Percentiles rank a stretch among this genome's conserved stretches.
phyloP scores from a whole-genome alignment of 2,113 vertebrate species.

The Apodemus speciosus region DNA sequence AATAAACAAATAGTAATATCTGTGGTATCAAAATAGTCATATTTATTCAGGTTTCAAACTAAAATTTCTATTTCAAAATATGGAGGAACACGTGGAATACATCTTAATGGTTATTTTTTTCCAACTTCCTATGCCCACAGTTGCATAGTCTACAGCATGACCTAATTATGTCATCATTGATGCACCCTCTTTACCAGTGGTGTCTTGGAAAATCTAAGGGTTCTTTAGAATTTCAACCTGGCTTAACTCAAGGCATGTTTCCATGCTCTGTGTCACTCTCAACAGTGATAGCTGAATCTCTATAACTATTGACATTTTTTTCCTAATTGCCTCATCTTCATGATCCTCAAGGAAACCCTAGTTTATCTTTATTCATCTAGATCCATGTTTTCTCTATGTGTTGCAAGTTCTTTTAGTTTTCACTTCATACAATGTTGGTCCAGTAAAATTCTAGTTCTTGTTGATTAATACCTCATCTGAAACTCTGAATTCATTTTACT shows the following conservation, averaged over 20 bases:
- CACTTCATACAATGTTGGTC: conserved; percentile 92
- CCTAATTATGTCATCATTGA: conserved; percentile 89
- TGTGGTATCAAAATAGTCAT: conserved; percentile 8
- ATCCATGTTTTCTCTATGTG: conserved; percentile 89
- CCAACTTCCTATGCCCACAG: not conserved
- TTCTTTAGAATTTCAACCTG: conserved; percentile 96
- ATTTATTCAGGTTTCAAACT: conserved; percentile 55
- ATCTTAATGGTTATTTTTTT: not conserved
- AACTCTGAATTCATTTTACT: conserved; percentile 94
- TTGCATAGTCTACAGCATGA: not conserved
- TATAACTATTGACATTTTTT: conserved; percentile 95
- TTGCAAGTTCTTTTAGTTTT: conserved; percentile 93
- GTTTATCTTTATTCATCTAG: conserved; percentile 93
- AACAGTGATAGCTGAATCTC: conserved; percentile 91
- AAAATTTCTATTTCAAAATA: conserved; percentile 45
- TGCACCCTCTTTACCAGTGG: conserved; percentile 93
- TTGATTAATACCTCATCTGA: conserved; percentile 97
- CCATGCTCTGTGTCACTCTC: conserved; percentile 96
- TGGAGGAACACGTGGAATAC: not conserved
- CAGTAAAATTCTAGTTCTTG: conserved; percentile 93
- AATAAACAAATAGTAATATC: not conserved
- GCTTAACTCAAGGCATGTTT: conserved; percentile 90
- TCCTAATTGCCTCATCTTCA: conserved; percentile 94
- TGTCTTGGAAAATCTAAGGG: conserved; percentile 91
- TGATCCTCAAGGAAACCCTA: conserved; percentile 97